A percentile compares a stretch with the other conserved stretches of the same genome.
Evolutionary conservation across 2,113 vertebrate species (phyloP).

Genomic region (Neodontobutis hainanensis): DNA sequence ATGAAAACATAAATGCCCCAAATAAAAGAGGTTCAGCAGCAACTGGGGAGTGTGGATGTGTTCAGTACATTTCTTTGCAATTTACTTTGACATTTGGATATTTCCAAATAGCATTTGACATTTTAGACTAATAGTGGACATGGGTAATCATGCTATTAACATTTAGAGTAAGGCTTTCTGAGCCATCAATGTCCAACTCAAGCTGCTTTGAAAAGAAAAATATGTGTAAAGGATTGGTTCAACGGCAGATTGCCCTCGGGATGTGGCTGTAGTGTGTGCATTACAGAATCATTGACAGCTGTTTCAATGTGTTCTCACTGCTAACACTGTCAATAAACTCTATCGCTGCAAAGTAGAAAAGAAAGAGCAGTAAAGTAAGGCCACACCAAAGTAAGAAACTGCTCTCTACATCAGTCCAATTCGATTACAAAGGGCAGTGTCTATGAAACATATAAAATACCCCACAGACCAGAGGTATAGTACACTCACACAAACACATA

Average conservation of each 20-base stretch:
- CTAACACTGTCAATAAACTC: not conserved
- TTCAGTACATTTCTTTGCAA: conserved; percentile 1
- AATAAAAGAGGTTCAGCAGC: not conserved
- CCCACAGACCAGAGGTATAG: conserved; percentile 42
- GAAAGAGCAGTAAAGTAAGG: conserved; percentile 50
- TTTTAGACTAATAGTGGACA: not conserved
- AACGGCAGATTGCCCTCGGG: not conserved
- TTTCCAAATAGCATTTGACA: conserved; percentile 6
- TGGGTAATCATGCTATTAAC: conserved; percentile 12
- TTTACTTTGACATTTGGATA: conserved; percentile 3
- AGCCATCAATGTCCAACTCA: conserved; percentile 4
- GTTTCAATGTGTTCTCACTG: not conserved
- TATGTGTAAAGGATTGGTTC: not conserved
- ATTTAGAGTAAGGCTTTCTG: conserved; percentile 4
- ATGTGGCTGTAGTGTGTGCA: not conserved
- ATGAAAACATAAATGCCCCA: not conserved
- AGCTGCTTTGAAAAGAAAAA: not conserved
- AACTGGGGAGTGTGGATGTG: not conserved
- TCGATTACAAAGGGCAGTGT: conserved; percentile 15
- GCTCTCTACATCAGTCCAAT: conserved; percentile 8
- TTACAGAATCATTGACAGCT: not conserved
- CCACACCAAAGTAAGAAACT: conserved; percentile 38
- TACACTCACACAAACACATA: conserved; percentile 24
- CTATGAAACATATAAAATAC: conserved; percentile 55
- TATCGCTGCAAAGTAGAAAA: conserved; percentile 8